Conservation (phyloP, 2,797 vertebrate species). For the Danio kyathit region DNA sequence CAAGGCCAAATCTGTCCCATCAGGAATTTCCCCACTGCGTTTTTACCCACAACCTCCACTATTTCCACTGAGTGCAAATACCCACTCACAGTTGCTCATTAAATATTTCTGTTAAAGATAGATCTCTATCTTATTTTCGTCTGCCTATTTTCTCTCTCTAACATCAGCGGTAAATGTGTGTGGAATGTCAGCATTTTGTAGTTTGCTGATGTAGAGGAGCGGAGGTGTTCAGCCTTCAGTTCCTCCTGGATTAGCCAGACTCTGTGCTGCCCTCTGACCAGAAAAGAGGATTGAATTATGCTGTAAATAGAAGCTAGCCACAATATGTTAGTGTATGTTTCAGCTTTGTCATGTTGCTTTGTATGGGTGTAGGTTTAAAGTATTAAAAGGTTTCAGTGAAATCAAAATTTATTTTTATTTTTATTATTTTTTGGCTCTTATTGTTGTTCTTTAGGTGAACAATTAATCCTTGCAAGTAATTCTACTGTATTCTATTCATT, state of each 20-base stretch:
- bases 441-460: too few relatives aligned
- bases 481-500: too few relatives aligned
- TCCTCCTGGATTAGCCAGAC: constrained; percentile 20
- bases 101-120: background rate
- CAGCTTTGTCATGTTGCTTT: background rate
- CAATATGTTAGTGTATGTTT: constrained; percentile 13
- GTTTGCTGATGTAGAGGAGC: constrained; percentile 13
- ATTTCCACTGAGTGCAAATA: background rate
- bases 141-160: background rate
- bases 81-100: background rate
- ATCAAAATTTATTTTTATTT: too few relatives aligned
- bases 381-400: too few relatives aligned
- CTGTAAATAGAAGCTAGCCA: background rate
- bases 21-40: constrained; percentile 5
- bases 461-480: too few relatives aligned
- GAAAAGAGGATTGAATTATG: constrained; percentile 42
- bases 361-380: background rate
- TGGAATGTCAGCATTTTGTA: constrained; percentile 4
- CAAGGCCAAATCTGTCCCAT: background rate
- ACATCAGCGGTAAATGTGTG: background rate
- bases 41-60: background rate
- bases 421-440: too few relatives aligned
- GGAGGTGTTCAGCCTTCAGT: background rate
- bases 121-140: background rate
- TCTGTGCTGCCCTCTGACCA: constrained; percentile 36